Conservation (phyloP, 2,888 invertebrate species). For the Caenorhabditis sp. region DNA sequence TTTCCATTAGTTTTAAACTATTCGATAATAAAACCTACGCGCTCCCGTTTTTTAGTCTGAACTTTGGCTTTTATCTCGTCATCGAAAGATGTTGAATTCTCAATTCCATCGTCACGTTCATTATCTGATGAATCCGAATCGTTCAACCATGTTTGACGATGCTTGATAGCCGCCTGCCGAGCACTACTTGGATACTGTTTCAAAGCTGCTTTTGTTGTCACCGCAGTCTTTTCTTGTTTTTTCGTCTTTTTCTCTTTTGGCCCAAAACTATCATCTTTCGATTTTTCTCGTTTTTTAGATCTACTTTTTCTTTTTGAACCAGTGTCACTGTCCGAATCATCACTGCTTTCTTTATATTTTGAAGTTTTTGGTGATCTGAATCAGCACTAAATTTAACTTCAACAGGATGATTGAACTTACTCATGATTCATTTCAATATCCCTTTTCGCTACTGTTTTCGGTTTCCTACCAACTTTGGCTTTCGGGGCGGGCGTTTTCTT, state of each 20-base stretch:
- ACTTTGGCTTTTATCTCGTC: constrained; percentile 6
- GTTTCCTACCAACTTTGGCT: background rate
- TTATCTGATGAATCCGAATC: constrained; percentile 14
- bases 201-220: constrained; percentile 28
- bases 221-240: background rate
- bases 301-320: background rate
- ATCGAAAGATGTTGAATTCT: background rate
- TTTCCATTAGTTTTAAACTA: background rate
- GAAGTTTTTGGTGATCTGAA: background rate
- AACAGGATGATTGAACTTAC: background rate
- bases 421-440: background rate
- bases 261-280: background rate
- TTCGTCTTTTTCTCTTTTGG: background rate
- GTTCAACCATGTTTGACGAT: constrained; percentile 11
- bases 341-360: background rate
- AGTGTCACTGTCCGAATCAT: background rate
- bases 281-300: background rate
- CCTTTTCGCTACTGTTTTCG: background rate
- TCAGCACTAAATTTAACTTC: background rate
- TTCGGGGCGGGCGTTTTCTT: background rate
- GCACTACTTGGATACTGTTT: constrained; percentile 28
- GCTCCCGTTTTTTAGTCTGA: background rate
- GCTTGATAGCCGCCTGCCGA: constrained; percentile 15
- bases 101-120: constrained; percentile 3
- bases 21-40: background rate